Percentiles rank a stretch among this genome's conserved stretches.
Conservation (phyloP, 2,888 invertebrate genomes). For the Orgyia antiqua region DNA sequence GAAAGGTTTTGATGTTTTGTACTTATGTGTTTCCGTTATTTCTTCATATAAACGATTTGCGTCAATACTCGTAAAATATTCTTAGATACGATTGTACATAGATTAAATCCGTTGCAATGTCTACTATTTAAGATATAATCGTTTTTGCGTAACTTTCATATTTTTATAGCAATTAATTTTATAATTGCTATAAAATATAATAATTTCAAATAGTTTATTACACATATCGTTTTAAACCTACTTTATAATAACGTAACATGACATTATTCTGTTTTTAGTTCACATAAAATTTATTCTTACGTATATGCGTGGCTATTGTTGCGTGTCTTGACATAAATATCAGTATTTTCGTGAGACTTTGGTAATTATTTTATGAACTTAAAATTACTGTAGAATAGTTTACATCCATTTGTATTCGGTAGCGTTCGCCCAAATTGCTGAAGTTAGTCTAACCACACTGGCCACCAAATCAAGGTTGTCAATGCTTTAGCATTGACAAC, state of each 20-base stretch:
- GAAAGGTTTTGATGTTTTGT: no score
- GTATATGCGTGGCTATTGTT: conserved; percentile 11
- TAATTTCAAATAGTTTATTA: background rate
- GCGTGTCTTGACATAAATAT: conserved; percentile 12
- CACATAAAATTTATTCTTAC: conserved; percentile 5
- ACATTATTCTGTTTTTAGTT: conserved; percentile 3
- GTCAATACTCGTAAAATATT: no score
- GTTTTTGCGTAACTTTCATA: no score
- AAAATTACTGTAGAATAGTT: conserved; percentile 21
- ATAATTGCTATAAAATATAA: no score
- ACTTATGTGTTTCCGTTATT: no score
- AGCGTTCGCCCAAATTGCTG: conserved; percentile 27
- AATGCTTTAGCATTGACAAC: no score
- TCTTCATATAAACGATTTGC: no score
- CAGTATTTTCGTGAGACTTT: conserved; percentile 9
- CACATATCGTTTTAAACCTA: conserved; percentile 3
- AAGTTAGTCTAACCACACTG: conserved; percentile 29
- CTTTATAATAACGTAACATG: conserved; percentile 3
- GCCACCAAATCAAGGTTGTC: conserved; percentile 21
- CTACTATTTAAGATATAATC: no score
- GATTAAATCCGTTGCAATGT: no score
- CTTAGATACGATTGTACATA: no score
- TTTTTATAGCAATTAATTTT: no score
- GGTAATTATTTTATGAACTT: conserved; percentile 18
- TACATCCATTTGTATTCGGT: conserved; percentile 25